phyloP scores from a whole-genome alignment of 2,888 invertebrate species.

The Cephus runcator region DNA sequence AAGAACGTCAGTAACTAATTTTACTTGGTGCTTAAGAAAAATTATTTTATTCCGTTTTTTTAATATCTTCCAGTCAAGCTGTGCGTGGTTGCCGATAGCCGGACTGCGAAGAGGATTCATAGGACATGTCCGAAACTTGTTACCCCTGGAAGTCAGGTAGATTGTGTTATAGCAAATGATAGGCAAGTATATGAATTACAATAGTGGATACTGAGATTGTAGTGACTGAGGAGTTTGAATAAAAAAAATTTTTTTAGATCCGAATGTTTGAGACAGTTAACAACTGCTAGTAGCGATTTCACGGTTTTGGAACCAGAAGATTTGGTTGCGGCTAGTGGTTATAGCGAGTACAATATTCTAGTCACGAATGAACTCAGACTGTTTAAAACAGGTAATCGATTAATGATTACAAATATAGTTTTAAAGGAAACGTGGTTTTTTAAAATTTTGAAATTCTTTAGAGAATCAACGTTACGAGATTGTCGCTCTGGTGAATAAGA shows the following conservation, averaged over 20 bases:
- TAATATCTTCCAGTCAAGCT: constrained; percentile 71
- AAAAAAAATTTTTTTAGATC: constrained; percentile 68
- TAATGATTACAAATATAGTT: not conserved
- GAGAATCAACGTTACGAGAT: constrained; percentile 68
- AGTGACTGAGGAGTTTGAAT: not conserved
- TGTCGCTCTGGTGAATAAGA: constrained; percentile 74
- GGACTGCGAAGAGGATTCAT: constrained; percentile 71
- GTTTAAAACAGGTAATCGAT: constrained; percentile 66
- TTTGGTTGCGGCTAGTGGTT: constrained; percentile 77
- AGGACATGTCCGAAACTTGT: constrained; percentile 75
- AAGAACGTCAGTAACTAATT: not conserved
- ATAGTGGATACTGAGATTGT: not conserved
- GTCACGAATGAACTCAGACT: constrained; percentile 77
- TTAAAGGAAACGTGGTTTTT: constrained; percentile 29
- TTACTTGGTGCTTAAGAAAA: not conserved
- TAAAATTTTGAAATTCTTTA: constrained; percentile 9
- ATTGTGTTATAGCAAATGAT: constrained; percentile 79
- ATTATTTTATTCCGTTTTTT: not conserved
- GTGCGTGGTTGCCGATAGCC: constrained; percentile 77
- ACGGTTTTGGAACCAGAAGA: constrained; percentile 88
- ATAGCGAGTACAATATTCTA: constrained; percentile 75
- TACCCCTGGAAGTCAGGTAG: constrained; percentile 70
- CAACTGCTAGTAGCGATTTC: constrained; percentile 83
- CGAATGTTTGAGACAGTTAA: constrained; percentile 83
- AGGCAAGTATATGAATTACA: constrained; percentile 66